Base-by-base conservation (phyloP, 2,113 vertebrate genomes). In the Serilophus lunatus region DNA sequence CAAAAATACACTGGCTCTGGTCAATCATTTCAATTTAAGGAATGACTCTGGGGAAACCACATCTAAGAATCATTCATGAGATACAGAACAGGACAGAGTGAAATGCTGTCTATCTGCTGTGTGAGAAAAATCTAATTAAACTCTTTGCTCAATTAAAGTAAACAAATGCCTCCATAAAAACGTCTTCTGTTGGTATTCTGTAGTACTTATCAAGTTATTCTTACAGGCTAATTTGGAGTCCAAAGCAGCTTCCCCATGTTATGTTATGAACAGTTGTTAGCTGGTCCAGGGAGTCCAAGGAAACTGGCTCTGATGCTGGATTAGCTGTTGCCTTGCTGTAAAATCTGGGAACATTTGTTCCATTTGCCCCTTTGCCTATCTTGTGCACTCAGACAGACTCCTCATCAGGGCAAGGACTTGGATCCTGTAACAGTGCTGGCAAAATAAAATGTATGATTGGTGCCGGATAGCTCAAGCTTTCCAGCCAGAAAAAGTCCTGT, bases 101-200 rank as follows among this genome's bases (percentile, higher is more conserved):
- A 94, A 93, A 83, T n/a, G 36, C 2, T 90, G 45, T 90, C 94
- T 88, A 64, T 93, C 64, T 95, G 93, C 68, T 84, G 49, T 72
- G 91, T 81, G 80, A 96, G 88, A 85, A 94, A 95, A 95, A 96
- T 92, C 71, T 86, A 95, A 92, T 94, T 93, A 94, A 96, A 71
- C 18, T 36, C 2, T 74, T 96, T 95, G 47, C 79, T 96, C 28
- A 19, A 90, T 85, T 94, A 80, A 91, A 85, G 36, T 82, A 95
- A 94, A 90, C 66, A 80, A 92, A 93, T 93, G 47, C 26, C 33
- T 86, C 71, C n/a, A 88, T 93, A 86, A 94, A 94, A 92, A 83
- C 59, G 38, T 74, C 63, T 71, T 93, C 90, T 90, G 64, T 68
- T 7, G 2, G 36, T 90, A 64, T 88, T 90, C 60, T 77, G 80